Conservation (phyloP, 2,797 vertebrate species). For the Ataeniobius toweri region DNA sequence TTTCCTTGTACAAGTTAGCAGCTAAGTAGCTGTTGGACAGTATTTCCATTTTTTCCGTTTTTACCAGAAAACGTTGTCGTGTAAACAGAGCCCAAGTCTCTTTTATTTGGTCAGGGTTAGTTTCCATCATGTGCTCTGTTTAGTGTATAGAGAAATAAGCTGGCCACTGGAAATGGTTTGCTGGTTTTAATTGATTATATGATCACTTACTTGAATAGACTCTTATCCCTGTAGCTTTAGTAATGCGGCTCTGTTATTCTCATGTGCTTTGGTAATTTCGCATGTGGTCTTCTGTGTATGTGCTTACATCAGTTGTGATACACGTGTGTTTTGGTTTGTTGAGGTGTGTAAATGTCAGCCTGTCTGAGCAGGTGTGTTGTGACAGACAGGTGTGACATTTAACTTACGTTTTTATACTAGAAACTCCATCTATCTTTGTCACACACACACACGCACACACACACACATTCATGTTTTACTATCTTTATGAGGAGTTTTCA, state of each 20-base stretch:
- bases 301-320: slow-evolving; percentile 12
- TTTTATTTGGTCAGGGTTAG: too few relatives aligned
- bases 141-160: too few relatives aligned
- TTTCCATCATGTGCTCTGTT: too few relatives aligned
- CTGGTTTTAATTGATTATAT: neutral
- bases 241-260: slow-evolving; percentile 12
- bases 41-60: neutral
- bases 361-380: slow-evolving; percentile 73
- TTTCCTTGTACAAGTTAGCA: neutral
- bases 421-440: slow-evolving; percentile 77
- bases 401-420: slow-evolving; percentile 75
- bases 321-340: slow-evolving; percentile 50
- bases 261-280: slow-evolving; percentile 10
- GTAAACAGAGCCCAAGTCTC: neutral
- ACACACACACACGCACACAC: slow-evolving; percentile 9
- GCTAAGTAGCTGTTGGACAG: neutral
- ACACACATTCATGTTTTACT: neutral
- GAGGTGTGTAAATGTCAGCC: slow-evolving; percentile 80
- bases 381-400: slow-evolving; percentile 85
- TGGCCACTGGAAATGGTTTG: too few relatives aligned
- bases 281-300: slow-evolving; percentile 12
- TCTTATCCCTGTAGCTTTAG: neutral
- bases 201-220: neutral
- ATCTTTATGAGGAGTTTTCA: too few relatives aligned
- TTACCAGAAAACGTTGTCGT: neutral